phyloP scores from a whole-genome alignment of 2,797 vertebrate species.

The Galaxias olidus region DNA sequence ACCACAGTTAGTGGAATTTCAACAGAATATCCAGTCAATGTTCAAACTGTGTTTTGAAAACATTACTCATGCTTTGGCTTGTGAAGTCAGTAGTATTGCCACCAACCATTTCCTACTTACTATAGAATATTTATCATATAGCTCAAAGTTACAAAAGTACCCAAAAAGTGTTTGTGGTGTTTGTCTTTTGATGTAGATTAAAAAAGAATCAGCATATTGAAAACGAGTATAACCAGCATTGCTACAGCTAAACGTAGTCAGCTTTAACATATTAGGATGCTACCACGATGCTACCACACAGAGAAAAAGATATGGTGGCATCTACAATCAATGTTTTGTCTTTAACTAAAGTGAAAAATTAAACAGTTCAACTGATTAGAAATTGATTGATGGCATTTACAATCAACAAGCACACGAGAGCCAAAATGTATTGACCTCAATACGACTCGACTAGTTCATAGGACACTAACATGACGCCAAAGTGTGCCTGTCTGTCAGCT shows the following conservation, averaged over 20 bases:
- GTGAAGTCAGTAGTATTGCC: constrained; percentile 31
- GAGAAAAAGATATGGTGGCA: background rate
- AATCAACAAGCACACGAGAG: constrained; percentile 37
- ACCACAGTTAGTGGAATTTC: background rate
- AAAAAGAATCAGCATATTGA: too few relatives aligned
- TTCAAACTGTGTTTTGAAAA: constrained; percentile 28
- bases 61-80: constrained; percentile 52
- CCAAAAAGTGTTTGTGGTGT: too few relatives aligned
- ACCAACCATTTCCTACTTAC: constrained; percentile 10
- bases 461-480: constrained; percentile 29
- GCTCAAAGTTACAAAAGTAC: too few relatives aligned
- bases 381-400: constrained; percentile 42
- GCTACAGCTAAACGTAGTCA: background rate
- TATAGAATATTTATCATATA: too few relatives aligned
- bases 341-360: constrained; percentile 64
- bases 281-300: too few relatives aligned
- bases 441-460: constrained; percentile 24
- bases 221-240: too few relatives aligned
- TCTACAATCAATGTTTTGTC: constrained; percentile 59
- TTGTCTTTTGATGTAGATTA: too few relatives aligned
- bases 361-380: constrained; percentile 52
- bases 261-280: constrained; percentile 14
- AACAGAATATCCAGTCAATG: constrained; percentile 18
- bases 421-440: constrained; percentile 27
- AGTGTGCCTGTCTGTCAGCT: constrained; percentile 36